These are phyloP conservation scores for Nebria ingens DNA, from an alignment of 1,140 invertebrate genomes.

Conservation along the genomic window DNA sequence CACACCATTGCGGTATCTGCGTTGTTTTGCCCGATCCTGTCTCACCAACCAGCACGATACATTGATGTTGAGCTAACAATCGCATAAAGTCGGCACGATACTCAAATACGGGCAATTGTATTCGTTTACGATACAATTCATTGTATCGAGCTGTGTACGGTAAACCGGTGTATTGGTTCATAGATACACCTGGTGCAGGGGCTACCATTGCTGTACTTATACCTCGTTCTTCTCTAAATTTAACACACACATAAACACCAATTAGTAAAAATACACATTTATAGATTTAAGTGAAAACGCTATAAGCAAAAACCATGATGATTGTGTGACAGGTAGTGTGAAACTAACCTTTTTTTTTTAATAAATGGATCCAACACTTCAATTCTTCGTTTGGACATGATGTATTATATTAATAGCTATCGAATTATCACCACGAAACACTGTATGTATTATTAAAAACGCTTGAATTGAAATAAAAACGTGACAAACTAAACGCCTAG, in stretches of 20 bases:
- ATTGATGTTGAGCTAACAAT: slow-evolving; percentile 78
- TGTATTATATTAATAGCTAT: neutral
- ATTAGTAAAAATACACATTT: slow-evolving; percentile 3
- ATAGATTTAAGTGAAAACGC: slow-evolving; percentile 15
- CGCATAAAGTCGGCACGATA: slow-evolving; percentile 95
- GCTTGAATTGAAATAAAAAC: slow-evolving; percentile 3
- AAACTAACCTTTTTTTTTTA: slow-evolving; percentile 59
- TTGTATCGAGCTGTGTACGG: slow-evolving; percentile 74
- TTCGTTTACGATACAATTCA: slow-evolving; percentile 78
- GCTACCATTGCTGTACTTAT: slow-evolving; percentile 23
- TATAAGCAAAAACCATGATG: slow-evolving; percentile 17
- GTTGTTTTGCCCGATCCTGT: slow-evolving; percentile 98
- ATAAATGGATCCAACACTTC: slow-evolving; percentile 73
- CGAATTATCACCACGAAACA: neutral
- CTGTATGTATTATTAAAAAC: slow-evolving; percentile 12
- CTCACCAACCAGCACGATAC: slow-evolving; percentile 90
- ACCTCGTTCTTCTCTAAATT: slow-evolving; percentile 27
- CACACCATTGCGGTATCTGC: slow-evolving; percentile 87
- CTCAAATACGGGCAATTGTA: slow-evolving; percentile 93
- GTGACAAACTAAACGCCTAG: slow-evolving; percentile 2
- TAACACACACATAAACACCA: neutral
- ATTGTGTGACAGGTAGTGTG: slow-evolving; percentile 19
- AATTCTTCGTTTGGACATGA: slow-evolving; percentile 72
- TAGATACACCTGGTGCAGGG: slow-evolving; percentile 36
- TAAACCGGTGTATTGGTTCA: slow-evolving; percentile 60